Percentiles rank a stretch among this genome's conserved stretches.
Evolutionary conservation across 2,113 vertebrate genomes (phyloP).

Genomic region (Macquaria ambigua): DNA sequence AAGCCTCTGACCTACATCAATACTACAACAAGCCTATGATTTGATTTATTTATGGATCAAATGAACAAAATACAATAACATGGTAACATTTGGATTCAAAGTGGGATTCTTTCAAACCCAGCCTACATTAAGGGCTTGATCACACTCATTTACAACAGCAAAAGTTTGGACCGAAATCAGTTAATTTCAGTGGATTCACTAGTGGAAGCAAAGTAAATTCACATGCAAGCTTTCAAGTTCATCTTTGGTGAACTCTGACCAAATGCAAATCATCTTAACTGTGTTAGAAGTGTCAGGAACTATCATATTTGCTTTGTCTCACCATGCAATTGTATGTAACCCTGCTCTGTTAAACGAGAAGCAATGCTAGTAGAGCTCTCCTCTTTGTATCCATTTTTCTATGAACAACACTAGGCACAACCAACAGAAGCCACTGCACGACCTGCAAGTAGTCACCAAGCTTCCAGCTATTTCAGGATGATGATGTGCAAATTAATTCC

Average conservation of each 20-base stretch:
- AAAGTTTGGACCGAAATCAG: too few relatives aligned
- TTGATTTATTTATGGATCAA: slow-evolving; percentile 9
- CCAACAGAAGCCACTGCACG: neutral
- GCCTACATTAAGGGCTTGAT: neutral
- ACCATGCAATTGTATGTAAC: neutral
- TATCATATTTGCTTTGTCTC: neutral
- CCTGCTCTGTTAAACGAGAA: neutral
- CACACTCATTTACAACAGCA: neutral
- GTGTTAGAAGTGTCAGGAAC: too few relatives aligned
- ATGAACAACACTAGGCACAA: neutral
- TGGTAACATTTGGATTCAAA: neutral
- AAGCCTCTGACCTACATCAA: slow-evolving; percentile 1
- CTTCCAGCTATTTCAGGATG: neutral
- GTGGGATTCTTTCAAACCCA: too few relatives aligned
- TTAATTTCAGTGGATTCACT: too few relatives aligned
- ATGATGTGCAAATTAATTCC: neutral
- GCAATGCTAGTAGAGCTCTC: neutral
- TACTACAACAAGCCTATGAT: neutral
- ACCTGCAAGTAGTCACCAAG: neutral
- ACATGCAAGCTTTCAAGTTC: too few relatives aligned
- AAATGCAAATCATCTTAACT: neutral
- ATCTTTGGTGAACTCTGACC: neutral
- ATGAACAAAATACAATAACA: neutral
- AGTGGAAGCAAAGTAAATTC: too few relatives aligned
- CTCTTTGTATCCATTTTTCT: neutral